Evolutionary conservation across 2,888 invertebrate species (phyloP), one percentile per base, ranked within the genome.

Genomic region (Microctonus aethiopoides): DNA sequence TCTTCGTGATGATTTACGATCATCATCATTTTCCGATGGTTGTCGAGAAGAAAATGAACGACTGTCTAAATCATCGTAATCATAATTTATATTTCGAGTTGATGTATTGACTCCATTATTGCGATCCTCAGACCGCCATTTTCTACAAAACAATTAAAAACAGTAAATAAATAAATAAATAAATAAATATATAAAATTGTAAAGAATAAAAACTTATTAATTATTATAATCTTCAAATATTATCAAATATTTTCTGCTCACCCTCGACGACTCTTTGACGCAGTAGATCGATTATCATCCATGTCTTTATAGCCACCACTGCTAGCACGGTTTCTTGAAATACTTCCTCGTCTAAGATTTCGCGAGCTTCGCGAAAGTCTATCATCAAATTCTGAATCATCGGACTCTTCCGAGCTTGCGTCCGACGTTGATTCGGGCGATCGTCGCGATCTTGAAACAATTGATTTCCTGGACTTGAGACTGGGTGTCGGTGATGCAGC

Each of bases 401-500:
- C 92, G 0, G 86, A 86, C 68, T 85, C 78, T 62, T 86, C 86
- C 2, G 86, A 86, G 36, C 86, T 86, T 0, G 86, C 86, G 66
- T 86, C 86, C 0, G 84, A 84, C 0, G 83, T 84, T 3, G 86
- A 86, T 24, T 78, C 81, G 0, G 76, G 83, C 3, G 83, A 83
- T 52, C 80, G 79, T 46, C 87, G 81, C 32, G 89, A 81, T 34
- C 89, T 88, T 70, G 90, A 88, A 34, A 89, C 88, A 80, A 91
- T 88, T 0, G 94, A 94, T 75, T 93, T 91, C 36, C 93, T 89
- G 2, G 93, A 92, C 75, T 92, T 91, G 63, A 91, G 80, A 79
- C 93, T 94, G 71, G 91, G 89, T 0, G 93, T 91, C 0, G 90
- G 89, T 2, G 92, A 90, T 7, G 93, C 90, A 6, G 92, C 91